Evolutionary conservation across 2,888 invertebrate genomes (phyloP).

Genomic region (Diploptera punctata): DNA sequence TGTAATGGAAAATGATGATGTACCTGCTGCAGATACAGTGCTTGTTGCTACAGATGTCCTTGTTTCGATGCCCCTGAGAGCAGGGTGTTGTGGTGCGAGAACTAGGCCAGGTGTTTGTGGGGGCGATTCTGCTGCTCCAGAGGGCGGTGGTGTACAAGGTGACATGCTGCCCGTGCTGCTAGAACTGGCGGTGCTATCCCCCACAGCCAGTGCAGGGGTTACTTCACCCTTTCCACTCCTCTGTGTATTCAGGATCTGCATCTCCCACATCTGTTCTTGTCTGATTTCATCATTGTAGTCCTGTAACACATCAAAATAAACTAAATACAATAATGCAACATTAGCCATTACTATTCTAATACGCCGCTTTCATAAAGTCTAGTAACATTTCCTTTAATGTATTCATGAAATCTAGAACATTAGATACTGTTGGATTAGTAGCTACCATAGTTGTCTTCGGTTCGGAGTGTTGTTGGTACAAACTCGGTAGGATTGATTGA

Average conservation of each 20-base stretch:
- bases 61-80: conserved; percentile 44
- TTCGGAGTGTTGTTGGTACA: no score
- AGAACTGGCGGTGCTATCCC: conserved; percentile 32
- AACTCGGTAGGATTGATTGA: no score
- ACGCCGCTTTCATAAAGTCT: no score
- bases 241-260: conserved; percentile 78
- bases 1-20: not conserved
- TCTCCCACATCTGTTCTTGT: conserved; percentile 91
- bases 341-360: no score
- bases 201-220: conserved; percentile 12
- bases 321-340: no score
- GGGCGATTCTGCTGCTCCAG: conserved; percentile 45
- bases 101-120: conserved; percentile 6
- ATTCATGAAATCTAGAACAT: no score
- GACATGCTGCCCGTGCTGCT: conserved; percentile 42
- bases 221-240: conserved; percentile 44
- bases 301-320: no score
- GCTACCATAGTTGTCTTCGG: no score
- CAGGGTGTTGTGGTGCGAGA: conserved; percentile 33
- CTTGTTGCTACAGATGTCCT: conserved; percentile 49
- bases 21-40: conserved; percentile 50
- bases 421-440: no score
- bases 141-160: conserved; percentile 41
- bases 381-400: no score
- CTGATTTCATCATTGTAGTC: conserved; percentile 92